phyloP scores from a whole-genome alignment of 2,888 invertebrate species.

The Helobdella robusta region DNA sequence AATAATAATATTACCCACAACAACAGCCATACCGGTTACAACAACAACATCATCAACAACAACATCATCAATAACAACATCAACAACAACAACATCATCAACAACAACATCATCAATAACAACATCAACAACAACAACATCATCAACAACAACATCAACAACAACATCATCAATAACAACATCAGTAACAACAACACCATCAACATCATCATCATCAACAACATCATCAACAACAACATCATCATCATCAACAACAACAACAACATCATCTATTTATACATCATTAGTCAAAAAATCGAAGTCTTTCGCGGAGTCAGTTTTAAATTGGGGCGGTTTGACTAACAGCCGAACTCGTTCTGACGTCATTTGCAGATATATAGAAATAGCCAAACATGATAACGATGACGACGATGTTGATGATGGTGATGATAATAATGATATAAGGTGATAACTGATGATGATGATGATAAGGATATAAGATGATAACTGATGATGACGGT shows the following conservation, averaged over 20 bases:
- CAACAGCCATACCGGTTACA: background rate
- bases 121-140: background rate
- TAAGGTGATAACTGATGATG: background rate
- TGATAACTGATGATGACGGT: background rate
- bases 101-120: background rate
- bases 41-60: background rate
- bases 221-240: conserved; percentile 11
- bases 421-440: too few relatives aligned
- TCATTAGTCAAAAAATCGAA: conserved; percentile 20
- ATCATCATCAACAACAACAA: conserved; percentile 21
- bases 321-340: too few relatives aligned
- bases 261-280: conserved; percentile 20
- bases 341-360: background rate
- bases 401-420: too few relatives aligned
- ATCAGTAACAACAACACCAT: too few relatives aligned
- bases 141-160: background rate
- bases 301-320: conserved; percentile 1
- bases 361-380: background rate
- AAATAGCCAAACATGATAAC: background rate
- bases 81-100: background rate
- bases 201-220: conserved; percentile 15
- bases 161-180: conserved; percentile 5
- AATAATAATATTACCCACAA: background rate
- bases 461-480: background rate
- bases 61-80: background rate